Conservation (phyloP, 2,888 invertebrate genomes). For the Belgica antarctica region DNA sequence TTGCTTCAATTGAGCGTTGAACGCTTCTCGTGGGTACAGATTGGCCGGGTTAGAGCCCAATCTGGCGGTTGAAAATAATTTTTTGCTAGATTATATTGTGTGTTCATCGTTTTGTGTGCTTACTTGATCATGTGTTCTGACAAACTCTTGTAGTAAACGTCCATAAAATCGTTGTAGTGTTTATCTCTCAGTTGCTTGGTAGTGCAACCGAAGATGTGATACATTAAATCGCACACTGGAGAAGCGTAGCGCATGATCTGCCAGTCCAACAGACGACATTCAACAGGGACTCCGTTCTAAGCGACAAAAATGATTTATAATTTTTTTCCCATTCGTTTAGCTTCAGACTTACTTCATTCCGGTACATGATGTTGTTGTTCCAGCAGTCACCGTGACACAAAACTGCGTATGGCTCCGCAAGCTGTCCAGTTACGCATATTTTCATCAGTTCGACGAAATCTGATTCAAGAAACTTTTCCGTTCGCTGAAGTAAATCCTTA, state of each 20-base stretch:
- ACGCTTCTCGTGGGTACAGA: no score
- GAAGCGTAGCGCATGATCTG: slow-evolving; percentile 52
- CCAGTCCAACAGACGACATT: slow-evolving; percentile 51
- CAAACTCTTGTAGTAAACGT: slow-evolving; percentile 49
- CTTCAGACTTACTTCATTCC: slow-evolving; percentile 39
- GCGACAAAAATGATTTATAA: slow-evolving; percentile 46
- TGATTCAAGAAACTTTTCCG: slow-evolving; percentile 46
- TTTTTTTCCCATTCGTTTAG: no score
- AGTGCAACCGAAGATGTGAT: slow-evolving; percentile 51
- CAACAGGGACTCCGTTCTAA: slow-evolving; percentile 45
- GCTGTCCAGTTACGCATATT: slow-evolving; percentile 46
- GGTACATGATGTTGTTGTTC: slow-evolving; percentile 51
- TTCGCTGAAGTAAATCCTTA: slow-evolving; percentile 46
- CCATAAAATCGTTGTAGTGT: slow-evolving; percentile 48
- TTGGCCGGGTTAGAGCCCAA: no score
- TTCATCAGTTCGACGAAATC: neutral
- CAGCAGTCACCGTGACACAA: slow-evolving; percentile 53
- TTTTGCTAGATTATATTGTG: no score
- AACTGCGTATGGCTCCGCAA: slow-evolving; percentile 51
- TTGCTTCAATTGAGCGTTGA: slow-evolving; percentile 45
- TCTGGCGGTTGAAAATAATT: slow-evolving; percentile 48
- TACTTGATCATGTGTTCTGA: slow-evolving; percentile 47
- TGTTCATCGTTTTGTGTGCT: no score
- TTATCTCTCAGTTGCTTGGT: slow-evolving; percentile 48
- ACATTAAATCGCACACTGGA: slow-evolving; percentile 51